These are phyloP conservation scores for Clarias platycephalus DNA, from an alignment of 2,797 vertebrate species.

Conservation along the genomic window DNA sequence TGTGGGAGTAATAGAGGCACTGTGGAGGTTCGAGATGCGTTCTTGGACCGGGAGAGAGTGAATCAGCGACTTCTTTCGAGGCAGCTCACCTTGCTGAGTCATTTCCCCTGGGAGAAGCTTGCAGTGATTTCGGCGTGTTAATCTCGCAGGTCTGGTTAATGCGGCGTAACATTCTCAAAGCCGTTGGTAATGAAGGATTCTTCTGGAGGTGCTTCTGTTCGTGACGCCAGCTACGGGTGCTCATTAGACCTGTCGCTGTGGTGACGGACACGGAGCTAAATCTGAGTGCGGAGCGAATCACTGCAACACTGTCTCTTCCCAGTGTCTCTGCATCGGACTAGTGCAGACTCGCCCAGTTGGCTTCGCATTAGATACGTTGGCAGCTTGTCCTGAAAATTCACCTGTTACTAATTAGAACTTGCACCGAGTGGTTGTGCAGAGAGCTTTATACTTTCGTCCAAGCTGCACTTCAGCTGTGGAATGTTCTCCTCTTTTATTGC, in stretches of 20 bases:
- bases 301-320: slow-evolving; percentile 14
- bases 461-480: slow-evolving; percentile 24
- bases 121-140: slow-evolving; percentile 9
- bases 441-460: neutral
- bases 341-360: slow-evolving; percentile 26
- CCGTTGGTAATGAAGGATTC: neutral
- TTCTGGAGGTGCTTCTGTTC: neutral
- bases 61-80: slow-evolving; percentile 44
- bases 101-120: slow-evolving; percentile 22
- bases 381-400: slow-evolving; percentile 25
- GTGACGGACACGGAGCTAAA: slow-evolving; percentile 50
- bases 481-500: slow-evolving; percentile 3
- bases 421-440: neutral
- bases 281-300: slow-evolving; percentile 50
- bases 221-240: neutral
- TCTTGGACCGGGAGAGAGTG: slow-evolving; percentile 38
- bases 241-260: slow-evolving; percentile 50
- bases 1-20: slow-evolving; percentile 39
- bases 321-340: slow-evolving; percentile 19
- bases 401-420: slow-evolving; percentile 20
- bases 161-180: neutral
- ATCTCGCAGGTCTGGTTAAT: neutral
- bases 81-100: slow-evolving; percentile 42
- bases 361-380: slow-evolving; percentile 11
- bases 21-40: slow-evolving; percentile 30